A percentile compares a stretch with the other conserved stretches of the same genome.
Conservation (phyloP, 2,888 invertebrate genomes). For the Lamellibrachia satsuma region DNA sequence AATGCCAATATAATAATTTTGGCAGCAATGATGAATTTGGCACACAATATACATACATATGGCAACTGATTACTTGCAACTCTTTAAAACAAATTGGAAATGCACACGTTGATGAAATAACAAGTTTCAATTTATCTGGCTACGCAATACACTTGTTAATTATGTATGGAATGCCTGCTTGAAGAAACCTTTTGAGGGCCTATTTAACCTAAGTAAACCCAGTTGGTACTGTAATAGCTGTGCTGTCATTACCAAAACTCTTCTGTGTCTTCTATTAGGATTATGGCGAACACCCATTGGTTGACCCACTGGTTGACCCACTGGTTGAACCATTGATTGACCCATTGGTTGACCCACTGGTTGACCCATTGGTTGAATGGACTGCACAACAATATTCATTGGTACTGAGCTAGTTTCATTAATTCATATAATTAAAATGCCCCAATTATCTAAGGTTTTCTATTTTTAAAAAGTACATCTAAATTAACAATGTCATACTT, state of each 20-base stretch:
- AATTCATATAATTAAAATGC: too few relatives aligned
- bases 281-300: neutral
- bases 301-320: neutral
- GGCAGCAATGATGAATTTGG: neutral
- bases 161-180: neutral
- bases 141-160: neutral
- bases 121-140: neutral
- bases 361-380: too few relatives aligned
- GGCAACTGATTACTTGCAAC: neutral
- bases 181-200: conserved; percentile 3
- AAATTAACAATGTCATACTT: too few relatives aligned
- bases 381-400: too few relatives aligned
- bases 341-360: too few relatives aligned
- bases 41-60: neutral
- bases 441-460: too few relatives aligned
- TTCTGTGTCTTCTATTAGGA: neutral
- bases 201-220: neutral
- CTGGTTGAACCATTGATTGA: neutral
- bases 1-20: neutral
- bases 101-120: neutral
- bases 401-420: too few relatives aligned
- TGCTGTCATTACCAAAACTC: neutral
- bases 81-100: too few relatives aligned
- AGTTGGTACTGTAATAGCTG: neutral
- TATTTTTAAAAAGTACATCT: too few relatives aligned